These are phyloP conservation scores for Strix aluco DNA, from an alignment of 2,113 vertebrate genomes.

Conservation along the genomic window DNA sequence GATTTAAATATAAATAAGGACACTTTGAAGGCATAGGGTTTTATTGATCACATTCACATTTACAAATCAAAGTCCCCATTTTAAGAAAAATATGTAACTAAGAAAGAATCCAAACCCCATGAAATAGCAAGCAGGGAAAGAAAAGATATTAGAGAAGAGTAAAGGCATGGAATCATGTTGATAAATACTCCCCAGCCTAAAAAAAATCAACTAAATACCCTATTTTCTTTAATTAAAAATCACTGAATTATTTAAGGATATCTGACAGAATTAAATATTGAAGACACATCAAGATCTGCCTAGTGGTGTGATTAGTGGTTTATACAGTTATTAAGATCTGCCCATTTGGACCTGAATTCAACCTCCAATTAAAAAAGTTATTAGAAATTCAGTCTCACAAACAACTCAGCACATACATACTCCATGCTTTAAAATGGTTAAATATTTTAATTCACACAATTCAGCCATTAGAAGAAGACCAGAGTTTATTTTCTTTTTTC, in stretches of 20 bases:
- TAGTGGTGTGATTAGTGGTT: constrained; percentile 11
- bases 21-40: constrained; percentile 82
- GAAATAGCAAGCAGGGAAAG: neutral
- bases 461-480: neutral
- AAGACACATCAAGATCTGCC: constrained; percentile 37
- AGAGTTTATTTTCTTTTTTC: neutral
- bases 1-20: constrained; percentile 69
- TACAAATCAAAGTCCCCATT: constrained; percentile 77
- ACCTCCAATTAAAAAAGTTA: constrained; percentile 11
- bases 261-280: constrained; percentile 56
- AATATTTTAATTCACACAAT: neutral
- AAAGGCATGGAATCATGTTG: neutral
- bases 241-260: constrained; percentile 57
- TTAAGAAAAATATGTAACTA: constrained; percentile 52
- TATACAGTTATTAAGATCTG: constrained; percentile 12
- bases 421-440: neutral
- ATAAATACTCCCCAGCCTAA: constrained; percentile 17
- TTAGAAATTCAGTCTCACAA: neutral
- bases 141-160: constrained; percentile 6
- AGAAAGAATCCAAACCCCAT: neutral
- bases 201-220: constrained; percentile 25
- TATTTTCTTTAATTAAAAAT: constrained; percentile 61
- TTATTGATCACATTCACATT: constrained; percentile 84
- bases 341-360: constrained; percentile 10
- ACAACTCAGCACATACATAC: neutral